Conservation (phyloP, 2,888 invertebrate species). For the Calliopum simillimum region DNA sequence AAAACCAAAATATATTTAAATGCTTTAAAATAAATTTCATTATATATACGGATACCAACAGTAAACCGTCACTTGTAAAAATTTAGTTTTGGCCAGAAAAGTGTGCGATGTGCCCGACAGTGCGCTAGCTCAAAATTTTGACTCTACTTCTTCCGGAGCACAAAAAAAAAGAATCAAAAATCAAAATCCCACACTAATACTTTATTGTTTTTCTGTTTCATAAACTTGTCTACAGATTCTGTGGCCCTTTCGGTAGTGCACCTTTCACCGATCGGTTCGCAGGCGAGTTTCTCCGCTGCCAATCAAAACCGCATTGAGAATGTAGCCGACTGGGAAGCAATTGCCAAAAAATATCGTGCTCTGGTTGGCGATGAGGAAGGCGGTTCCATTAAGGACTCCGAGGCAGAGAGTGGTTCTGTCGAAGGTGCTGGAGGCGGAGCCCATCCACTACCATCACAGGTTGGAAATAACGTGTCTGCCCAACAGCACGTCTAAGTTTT, state of each 20-base stretch:
- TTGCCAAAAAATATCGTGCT: slow-evolving; percentile 88
- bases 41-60: too few species aligned
- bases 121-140: slow-evolving; percentile 56
- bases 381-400: slow-evolving; percentile 65
- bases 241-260: slow-evolving; percentile 83
- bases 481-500: slow-evolving; percentile 43
- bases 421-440: slow-evolving; percentile 55
- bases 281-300: slow-evolving; percentile 81
- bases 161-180: slow-evolving; percentile 2
- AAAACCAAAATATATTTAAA: too few species aligned
- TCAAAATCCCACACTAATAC: slow-evolving; percentile 42
- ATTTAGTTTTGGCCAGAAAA: too few species aligned
- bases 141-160: neutral
- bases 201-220: slow-evolving; percentile 30
- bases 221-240: slow-evolving; percentile 79
- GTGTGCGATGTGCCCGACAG: too few species aligned
- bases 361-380: slow-evolving; percentile 76
- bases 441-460: slow-evolving; percentile 58
- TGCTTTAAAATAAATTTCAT: too few species aligned
- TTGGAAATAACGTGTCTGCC: slow-evolving; percentile 61
- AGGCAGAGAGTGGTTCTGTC: slow-evolving; percentile 64
- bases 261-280: slow-evolving; percentile 85
- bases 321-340: slow-evolving; percentile 91
- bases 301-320: slow-evolving; percentile 84
- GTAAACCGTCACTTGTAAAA: too few species aligned